Evolutionary conservation across 2,113 vertebrate genomes (phyloP).

Genomic region (Brachypteracias leptosomus): DNA sequence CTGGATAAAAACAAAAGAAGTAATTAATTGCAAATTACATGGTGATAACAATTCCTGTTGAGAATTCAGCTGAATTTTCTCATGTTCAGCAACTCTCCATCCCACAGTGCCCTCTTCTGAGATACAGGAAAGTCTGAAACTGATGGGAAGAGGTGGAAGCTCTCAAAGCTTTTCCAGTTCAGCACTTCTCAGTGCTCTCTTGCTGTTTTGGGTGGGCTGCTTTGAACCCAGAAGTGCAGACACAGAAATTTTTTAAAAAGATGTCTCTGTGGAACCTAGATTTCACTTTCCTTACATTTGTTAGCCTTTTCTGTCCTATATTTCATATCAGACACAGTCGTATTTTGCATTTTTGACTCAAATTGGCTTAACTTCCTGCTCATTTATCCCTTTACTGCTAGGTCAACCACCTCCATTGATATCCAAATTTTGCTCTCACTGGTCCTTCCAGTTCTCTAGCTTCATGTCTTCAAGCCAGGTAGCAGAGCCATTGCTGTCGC

Average conservation of each 20-base stretch:
- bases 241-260: neutral
- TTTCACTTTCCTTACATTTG: neutral
- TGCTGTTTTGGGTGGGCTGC: neutral
- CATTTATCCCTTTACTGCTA: neutral
- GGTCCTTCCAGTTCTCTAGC: neutral
- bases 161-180: neutral
- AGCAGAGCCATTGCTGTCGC: neutral
- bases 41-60: constrained; percentile 23
- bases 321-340: neutral
- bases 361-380: neutral
- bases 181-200: neutral
- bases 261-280: neutral
- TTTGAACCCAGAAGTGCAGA: neutral
- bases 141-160: neutral
- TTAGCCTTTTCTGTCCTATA: neutral
- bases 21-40: constrained; percentile 65
- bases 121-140: constrained; percentile 22
- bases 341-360: too few relatives aligned
- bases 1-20: constrained; percentile 60
- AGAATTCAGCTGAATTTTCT: neutral
- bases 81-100: constrained; percentile 54
- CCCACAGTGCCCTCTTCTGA: constrained; percentile 75
- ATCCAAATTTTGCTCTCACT: neutral
- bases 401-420: neutral
- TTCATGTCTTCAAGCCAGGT: neutral